phyloP scores from a whole-genome alignment of 2,888 invertebrate species.

The Phyllotreta cruciferae region DNA sequence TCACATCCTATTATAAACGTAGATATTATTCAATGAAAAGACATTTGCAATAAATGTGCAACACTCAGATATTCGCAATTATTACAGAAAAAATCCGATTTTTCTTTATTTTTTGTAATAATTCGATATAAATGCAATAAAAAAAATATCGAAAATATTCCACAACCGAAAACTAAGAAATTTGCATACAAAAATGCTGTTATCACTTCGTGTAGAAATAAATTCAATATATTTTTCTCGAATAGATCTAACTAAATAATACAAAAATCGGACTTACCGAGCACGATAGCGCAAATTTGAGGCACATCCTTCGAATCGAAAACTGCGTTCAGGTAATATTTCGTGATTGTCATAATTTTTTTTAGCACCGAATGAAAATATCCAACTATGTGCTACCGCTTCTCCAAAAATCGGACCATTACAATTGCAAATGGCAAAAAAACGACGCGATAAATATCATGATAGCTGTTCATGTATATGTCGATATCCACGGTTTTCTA shows the following conservation, averaged over 20 bases:
- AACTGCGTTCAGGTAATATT: constrained; percentile 3
- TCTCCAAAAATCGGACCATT: constrained; percentile 9
- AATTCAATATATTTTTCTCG: too few species aligned
- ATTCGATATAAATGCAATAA: too few species aligned
- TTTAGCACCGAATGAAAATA: constrained; percentile 7
- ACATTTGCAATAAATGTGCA: too few species aligned
- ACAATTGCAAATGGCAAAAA: constrained; percentile 13
- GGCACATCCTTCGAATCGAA: constrained; percentile 16
- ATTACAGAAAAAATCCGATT: too few species aligned
- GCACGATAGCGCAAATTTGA: constrained; percentile 22
- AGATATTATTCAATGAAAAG: too few species aligned
- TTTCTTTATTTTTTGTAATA: too few species aligned
- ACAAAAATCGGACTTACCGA: constrained; percentile 9
- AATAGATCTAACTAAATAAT: not conserved
- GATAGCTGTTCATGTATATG: constrained; percentile 6
- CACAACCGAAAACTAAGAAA: too few species aligned
- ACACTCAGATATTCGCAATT: too few species aligned
- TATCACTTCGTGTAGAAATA: too few species aligned
- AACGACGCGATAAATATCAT: constrained; percentile 2
- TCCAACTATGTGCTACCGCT: not conserved
- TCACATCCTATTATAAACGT: too few species aligned
- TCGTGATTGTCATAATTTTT: constrained; percentile 4
- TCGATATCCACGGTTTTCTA: constrained; percentile 9
- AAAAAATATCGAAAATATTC: too few species aligned
- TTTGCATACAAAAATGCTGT: too few species aligned